These are phyloP conservation scores for Nesidiocoris tenuis DNA, from an alignment of 2,888 invertebrate genomes.

Conservation along the genomic window DNA sequence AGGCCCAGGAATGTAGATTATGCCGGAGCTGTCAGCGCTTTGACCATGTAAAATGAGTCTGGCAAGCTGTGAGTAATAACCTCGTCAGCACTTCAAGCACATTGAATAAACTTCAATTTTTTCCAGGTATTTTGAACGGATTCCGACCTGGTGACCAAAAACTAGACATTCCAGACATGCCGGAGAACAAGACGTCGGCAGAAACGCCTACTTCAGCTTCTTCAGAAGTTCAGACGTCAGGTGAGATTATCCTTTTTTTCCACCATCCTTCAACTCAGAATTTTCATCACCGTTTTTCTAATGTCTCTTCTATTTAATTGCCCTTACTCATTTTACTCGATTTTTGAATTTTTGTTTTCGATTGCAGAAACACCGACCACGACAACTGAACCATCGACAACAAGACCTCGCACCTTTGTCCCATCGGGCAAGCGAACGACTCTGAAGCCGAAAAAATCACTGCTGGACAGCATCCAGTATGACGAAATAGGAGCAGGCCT, in stretches of 20 bases:
- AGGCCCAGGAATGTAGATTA: too few relatives aligned
- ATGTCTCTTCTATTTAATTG: too few relatives aligned
- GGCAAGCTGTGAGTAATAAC: too few relatives aligned
- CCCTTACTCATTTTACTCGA: too few relatives aligned
- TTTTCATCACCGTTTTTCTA: too few relatives aligned
- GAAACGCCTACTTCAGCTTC: constrained; percentile 56
- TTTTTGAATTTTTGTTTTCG: too few relatives aligned
- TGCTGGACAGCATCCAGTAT: constrained; percentile 52
- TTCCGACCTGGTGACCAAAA: constrained; percentile 64
- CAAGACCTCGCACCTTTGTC: constrained; percentile 51
- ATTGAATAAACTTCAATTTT: background rate
- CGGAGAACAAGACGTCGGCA: constrained; percentile 58
- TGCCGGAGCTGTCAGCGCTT: too few relatives aligned
- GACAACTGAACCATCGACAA: constrained; percentile 35
- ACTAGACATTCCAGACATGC: constrained; percentile 56
- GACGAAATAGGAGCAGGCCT: constrained; percentile 57
- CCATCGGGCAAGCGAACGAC: constrained; percentile 50
- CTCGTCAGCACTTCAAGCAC: too few relatives aligned
- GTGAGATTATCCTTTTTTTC: too few relatives aligned
- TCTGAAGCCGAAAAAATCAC: constrained; percentile 51
- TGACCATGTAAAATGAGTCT: too few relatives aligned
- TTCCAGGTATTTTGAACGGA: constrained; percentile 64
- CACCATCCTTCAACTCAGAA: too few relatives aligned
- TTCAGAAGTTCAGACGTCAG: constrained; percentile 53
- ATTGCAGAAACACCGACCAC: constrained; percentile 46